Evolutionary conservation across 2,113 vertebrate genomes (phyloP).

Genomic region (Hippocampus zosterae): DNA sequence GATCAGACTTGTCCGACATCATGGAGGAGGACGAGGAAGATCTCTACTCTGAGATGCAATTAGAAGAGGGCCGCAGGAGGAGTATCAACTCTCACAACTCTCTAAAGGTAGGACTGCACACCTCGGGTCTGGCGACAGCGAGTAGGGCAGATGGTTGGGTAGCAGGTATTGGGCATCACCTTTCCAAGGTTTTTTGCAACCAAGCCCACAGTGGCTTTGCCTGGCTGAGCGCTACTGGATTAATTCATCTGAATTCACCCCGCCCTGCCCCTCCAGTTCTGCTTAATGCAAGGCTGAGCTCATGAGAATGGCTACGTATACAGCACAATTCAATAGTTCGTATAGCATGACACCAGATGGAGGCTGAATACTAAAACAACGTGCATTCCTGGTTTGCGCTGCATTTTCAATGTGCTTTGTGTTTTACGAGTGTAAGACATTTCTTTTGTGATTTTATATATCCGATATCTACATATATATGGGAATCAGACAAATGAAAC

Average conservation of each 20-base stretch:
- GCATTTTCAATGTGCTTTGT: constrained; percentile 25
- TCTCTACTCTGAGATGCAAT: constrained; percentile 93
- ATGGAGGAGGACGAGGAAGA: constrained; percentile 99
- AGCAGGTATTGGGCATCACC: constrained; percentile 1
- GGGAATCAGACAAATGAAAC: constrained; percentile 2
- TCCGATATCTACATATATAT: no score
- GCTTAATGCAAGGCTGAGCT: constrained; percentile 47
- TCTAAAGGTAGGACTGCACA: constrained; percentile 82
- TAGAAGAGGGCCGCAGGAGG: constrained; percentile 87
- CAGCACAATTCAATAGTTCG: not conserved
- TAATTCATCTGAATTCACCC: constrained; percentile 26
- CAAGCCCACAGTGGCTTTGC: constrained; percentile 49
- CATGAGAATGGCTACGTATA: constrained; percentile 32
- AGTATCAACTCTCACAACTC: constrained; percentile 85
- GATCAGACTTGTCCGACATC: constrained; percentile 94
- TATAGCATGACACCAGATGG: constrained; percentile 43
- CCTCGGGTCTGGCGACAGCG: constrained; percentile 10
- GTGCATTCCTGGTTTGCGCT: constrained; percentile 18
- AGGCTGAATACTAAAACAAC: constrained; percentile 4
- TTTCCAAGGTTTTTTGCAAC: constrained; percentile 26
- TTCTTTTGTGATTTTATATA: not conserved
- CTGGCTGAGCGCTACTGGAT: constrained; percentile 35
- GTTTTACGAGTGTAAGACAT: not conserved
- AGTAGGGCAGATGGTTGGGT: constrained; percentile 1
- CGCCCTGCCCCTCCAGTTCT: constrained; percentile 28